These are phyloP conservation scores for Danionella dracula DNA, from an alignment of 2,797 vertebrate species.

Conservation along the genomic window DNA sequence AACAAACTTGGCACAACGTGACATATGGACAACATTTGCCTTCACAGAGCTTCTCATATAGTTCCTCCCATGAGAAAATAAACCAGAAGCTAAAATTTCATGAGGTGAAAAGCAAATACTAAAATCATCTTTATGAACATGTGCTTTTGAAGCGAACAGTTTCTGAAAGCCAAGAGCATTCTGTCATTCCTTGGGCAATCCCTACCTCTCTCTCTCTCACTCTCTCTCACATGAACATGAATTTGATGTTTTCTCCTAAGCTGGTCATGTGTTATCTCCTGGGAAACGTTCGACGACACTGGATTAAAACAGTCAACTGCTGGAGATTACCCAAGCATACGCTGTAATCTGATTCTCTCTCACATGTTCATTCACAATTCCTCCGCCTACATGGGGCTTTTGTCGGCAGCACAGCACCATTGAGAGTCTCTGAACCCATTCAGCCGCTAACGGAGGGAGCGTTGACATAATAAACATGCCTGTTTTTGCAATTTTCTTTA, in stretches of 20 bases:
- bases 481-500: no score
- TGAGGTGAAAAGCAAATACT: no score
- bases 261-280: slow-evolving; percentile 21
- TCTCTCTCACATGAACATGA: slow-evolving; percentile 2
- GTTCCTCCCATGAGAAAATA: no score
- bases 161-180: neutral
- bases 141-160: neutral
- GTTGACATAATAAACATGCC: no score
- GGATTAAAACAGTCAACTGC: slow-evolving; percentile 41
- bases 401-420: slow-evolving; percentile 18
- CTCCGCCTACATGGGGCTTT: slow-evolving; percentile 4
- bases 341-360: slow-evolving; percentile 35
- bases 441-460: no score
- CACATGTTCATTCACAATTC: slow-evolving; percentile 39
- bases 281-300: slow-evolving; percentile 22
- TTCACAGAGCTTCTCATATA: no score
- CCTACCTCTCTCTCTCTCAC: neutral
- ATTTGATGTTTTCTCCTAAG: neutral
- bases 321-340: slow-evolving; percentile 43
- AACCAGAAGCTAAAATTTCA: no score
- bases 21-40: no score
- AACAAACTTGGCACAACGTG: no score
- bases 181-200: neutral
- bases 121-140: neutral
- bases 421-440: slow-evolving; percentile 12